Conservation (phyloP, 1,140 invertebrate species). For the Ditylenchus dipsaci region DNA sequence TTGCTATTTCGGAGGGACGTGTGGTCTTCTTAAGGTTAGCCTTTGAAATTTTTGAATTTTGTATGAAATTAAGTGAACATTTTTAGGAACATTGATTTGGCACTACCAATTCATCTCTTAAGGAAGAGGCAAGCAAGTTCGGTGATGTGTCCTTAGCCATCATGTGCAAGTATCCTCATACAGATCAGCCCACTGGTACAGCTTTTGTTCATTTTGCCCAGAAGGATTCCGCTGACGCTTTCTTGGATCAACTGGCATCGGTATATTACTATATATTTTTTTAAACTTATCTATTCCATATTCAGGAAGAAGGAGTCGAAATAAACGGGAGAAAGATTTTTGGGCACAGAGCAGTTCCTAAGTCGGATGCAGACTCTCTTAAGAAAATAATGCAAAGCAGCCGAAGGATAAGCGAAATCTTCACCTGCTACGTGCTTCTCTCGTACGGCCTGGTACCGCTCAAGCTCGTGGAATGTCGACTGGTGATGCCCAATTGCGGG, state of each 20-base stretch:
- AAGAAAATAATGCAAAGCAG: constrained; percentile 25
- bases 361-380: constrained; percentile 35
- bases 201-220: constrained; percentile 46
- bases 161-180: constrained; percentile 40
- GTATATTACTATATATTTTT: constrained; percentile 1
- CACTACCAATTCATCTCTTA: constrained; percentile 30
- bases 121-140: constrained; percentile 38
- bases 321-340: constrained; percentile 35
- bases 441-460: constrained; percentile 43
- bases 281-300: not conserved
- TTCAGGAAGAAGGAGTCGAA: constrained; percentile 33
- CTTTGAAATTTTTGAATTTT: not conserved
- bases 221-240: constrained; percentile 40
- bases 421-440: constrained; percentile 38
- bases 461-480: constrained; percentile 47
- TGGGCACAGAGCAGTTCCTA: constrained; percentile 41
- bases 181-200: constrained; percentile 47
- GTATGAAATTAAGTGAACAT: too few species aligned
- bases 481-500: constrained; percentile 37
- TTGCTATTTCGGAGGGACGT: constrained; percentile 34
- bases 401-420: constrained; percentile 49
- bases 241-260: constrained; percentile 30
- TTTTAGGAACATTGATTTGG: constrained; percentile 45
- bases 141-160: constrained; percentile 47
- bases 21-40: constrained; percentile 39